phyloP scores from a whole-genome alignment of 2,888 invertebrate species.

The Hipparchia semele region DNA sequence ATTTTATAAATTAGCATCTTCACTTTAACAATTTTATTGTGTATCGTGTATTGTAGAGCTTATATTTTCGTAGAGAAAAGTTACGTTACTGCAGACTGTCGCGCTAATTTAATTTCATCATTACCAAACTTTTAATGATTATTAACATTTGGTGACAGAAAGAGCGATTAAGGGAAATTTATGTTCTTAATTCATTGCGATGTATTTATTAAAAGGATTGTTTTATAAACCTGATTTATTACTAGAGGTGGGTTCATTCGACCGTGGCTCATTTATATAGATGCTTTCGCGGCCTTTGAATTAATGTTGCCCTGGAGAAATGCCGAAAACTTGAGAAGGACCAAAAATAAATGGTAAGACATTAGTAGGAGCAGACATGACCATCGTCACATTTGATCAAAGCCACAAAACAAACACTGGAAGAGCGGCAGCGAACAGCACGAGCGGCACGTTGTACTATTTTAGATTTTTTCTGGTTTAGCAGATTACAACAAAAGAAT shows the following conservation, averaged over 20 bases:
- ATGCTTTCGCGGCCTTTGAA: neutral
- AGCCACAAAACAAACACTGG: too few relatives aligned
- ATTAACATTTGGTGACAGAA: slow-evolving; percentile 13
- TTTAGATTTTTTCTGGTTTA: too few relatives aligned
- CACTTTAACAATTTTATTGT: neutral
- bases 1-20: neutral
- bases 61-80: neutral
- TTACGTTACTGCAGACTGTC: neutral
- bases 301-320: neutral
- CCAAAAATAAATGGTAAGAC: too few relatives aligned
- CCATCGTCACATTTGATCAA: too few relatives aligned
- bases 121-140: slow-evolving; percentile 9
- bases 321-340: too few relatives aligned
- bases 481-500: too few relatives aligned
- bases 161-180: slow-evolving; percentile 12
- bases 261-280: neutral
- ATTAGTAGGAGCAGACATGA: too few relatives aligned
- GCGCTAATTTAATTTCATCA: neutral
- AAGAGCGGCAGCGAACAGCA: too few relatives aligned
- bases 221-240: slow-evolving; percentile 1
- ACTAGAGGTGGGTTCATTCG: neutral
- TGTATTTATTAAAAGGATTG: neutral
- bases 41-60: neutral
- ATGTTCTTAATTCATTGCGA: slow-evolving; percentile 3
- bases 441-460: too few relatives aligned